Conservation (phyloP, 2,797 vertebrate species). For the Pipistrellus pygmaeus region DNA sequence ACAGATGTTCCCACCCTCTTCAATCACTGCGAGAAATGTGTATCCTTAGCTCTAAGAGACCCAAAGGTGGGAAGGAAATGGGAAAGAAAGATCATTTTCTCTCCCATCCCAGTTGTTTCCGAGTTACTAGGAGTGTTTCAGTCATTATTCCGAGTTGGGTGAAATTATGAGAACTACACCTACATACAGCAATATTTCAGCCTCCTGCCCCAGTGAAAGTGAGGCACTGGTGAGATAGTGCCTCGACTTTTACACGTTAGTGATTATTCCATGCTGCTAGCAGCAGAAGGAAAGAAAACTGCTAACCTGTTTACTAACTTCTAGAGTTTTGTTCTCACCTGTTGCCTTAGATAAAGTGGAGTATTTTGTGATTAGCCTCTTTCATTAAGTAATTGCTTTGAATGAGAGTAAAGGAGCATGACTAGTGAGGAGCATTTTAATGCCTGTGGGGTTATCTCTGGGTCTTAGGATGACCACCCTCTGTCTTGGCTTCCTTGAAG, state of each 20-base stretch:
- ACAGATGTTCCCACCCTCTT: slow-evolving; percentile 69
- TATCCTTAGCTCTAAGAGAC: slow-evolving; percentile 59
- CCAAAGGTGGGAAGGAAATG: slow-evolving; percentile 55
- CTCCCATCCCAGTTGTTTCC: slow-evolving; percentile 53
- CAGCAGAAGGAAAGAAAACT: slow-evolving; percentile 56
- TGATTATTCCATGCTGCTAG: slow-evolving; percentile 40
- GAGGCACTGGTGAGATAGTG: slow-evolving; percentile 19
- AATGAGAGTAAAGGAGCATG: not conserved
- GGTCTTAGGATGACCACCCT: not conserved
- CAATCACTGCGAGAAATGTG: slow-evolving; percentile 45
- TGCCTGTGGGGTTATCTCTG: not conserved
- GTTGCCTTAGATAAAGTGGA: slow-evolving; percentile 1
- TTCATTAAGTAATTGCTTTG: slow-evolving; percentile 19
- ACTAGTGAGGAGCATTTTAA: not conserved
- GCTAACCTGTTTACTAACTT: slow-evolving; percentile 60
- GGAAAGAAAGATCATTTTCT: slow-evolving; percentile 54
- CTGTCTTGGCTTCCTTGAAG: not conserved
- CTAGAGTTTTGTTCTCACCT: slow-evolving; percentile 48
- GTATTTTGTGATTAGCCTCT: not conserved
- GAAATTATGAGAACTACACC: slow-evolving; percentile 52
- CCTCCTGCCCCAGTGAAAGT: not conserved
- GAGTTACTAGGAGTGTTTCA: slow-evolving; percentile 11
- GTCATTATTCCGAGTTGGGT: slow-evolving; percentile 50
- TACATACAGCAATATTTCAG: slow-evolving; percentile 58
- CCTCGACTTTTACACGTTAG: slow-evolving; percentile 11